Conservation (phyloP, 2,113 vertebrate genomes). For the Mastomys natalensis region DNA sequence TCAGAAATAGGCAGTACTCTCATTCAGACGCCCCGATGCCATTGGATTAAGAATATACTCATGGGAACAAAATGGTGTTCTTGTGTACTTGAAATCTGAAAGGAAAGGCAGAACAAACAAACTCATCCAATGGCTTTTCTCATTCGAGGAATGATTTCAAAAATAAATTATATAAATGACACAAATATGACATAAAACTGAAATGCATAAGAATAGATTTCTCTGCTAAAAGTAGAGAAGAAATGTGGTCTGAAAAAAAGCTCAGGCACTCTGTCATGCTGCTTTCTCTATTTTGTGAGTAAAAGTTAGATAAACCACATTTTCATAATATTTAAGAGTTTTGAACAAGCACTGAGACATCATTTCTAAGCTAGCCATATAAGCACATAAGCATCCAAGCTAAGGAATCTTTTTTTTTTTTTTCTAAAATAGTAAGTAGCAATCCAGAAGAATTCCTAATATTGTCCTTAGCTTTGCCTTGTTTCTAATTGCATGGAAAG, state of each 20-base stretch:
- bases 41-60: not conserved
- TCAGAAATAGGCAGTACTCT: not conserved
- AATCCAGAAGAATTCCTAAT: not conserved
- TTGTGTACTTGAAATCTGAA: not conserved
- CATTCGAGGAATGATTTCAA: slow-evolving; percentile 9
- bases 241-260: not conserved
- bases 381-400: not conserved
- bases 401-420: not conserved
- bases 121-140: not conserved
- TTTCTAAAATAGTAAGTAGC: not conserved
- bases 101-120: not conserved
- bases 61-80: not conserved
- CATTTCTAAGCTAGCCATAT: not conserved
- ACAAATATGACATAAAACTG: not conserved
- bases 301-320: not conserved
- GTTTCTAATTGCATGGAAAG: slow-evolving; percentile 9
- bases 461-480: not conserved
- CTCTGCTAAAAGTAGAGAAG: not conserved
- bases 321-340: not conserved
- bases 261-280: not conserved
- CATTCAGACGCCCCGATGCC: not conserved
- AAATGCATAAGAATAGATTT: not conserved
- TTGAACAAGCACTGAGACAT: not conserved
- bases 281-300: not conserved
- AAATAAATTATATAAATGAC: not conserved